Evolutionary conservation across 2,113 vertebrate genomes (phyloP), one percentile per base, ranked within the genome.

Genomic region (Progne subis): DNA sequence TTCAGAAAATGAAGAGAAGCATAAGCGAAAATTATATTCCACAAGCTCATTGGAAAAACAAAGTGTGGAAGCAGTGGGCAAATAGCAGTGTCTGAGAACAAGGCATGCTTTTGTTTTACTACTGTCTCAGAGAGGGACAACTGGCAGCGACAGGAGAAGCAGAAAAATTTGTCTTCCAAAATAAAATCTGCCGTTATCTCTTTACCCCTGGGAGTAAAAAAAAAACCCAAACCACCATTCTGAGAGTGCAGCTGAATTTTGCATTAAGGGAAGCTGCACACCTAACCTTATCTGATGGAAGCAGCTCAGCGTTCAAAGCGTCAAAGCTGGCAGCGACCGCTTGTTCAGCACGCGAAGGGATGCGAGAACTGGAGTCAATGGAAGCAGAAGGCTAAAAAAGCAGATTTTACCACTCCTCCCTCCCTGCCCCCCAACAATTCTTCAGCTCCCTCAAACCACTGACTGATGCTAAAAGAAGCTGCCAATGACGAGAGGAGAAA

Each of bases 21-120:
- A 93, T 57, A 94, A 82, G 95, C 60, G 95, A 65, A 88, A 97
- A 82, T 85, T 60, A 72, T 37, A 80, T 91, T 87, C 88, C 77
- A 82, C 84, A 57, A 47, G 68, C 80, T 95, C 63, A 82, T 55
- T 93, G 82, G 90, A 68, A 82, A 80, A 92, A 79, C 90, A 72
- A 89, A 77, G 80, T 80, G 70, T 80, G 72, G 93, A 82, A 95
- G 92, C 71, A 72, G 49, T 57, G 82, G 78, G 94, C 86, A 92
- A 94, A 68, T 25, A 74, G 79, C 83, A 61, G 39, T 5, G 57
- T 18, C 78, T 86, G 89, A 59, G 89, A 94, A 86, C 69, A 84
- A 90, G 69, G 72, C 49, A 19, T 31, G 80, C 88, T 94, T 92
- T 81, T 78, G 72, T 70, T 69, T 56, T 47, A 63, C 57, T 96